phyloP scores from a whole-genome alignment of 2,797 vertebrate genomes.

The Paramormyrops hopkinsi region DNA sequence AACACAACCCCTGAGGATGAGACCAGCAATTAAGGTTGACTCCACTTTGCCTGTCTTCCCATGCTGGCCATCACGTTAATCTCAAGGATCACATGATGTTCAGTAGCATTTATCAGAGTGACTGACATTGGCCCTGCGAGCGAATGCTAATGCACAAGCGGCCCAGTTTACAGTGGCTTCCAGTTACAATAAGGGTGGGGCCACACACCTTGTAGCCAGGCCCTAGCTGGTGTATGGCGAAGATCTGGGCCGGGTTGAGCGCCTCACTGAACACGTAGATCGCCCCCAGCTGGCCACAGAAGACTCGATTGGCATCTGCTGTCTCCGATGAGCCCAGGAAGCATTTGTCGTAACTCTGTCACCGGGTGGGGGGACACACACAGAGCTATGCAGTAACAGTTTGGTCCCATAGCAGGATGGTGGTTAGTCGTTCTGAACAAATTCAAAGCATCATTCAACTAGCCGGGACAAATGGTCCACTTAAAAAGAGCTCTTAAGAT shows the following conservation, averaged over 20 bases:
- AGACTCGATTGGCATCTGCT: conserved; percentile 92
- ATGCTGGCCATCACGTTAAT: conserved; percentile 39
- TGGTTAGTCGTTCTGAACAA: neutral
- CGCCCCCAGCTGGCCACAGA: conserved; percentile 93
- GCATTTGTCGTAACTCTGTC: conserved; percentile 96
- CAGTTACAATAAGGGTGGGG: neutral
- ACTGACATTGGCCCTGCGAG: conserved; percentile 36
- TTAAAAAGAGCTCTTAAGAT: neutral
- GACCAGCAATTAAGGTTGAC: neutral
- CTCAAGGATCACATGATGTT: conserved; percentile 43
- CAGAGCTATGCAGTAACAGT: conserved; percentile 23
- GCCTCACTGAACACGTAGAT: conserved; percentile 97
- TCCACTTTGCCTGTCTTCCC: conserved; percentile 27
- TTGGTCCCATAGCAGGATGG: conserved; percentile 86
- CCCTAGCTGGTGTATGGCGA: conserved; percentile 95
- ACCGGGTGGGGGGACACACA: neutral
- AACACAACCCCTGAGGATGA: neutral
- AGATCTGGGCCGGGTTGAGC: conserved; percentile 96
- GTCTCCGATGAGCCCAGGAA: conserved; percentile 98
- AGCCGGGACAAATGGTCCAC: neutral
- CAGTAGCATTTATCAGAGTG: conserved; percentile 43
- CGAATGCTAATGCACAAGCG: conserved; percentile 29
- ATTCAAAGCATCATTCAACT: neutral
- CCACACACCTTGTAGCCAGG: conserved; percentile 91
- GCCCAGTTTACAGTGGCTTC: conserved; percentile 38